Evolutionary conservation across 1,140 invertebrate genomes (phyloP).

Genomic region (Conopomorpha cramerella): DNA sequence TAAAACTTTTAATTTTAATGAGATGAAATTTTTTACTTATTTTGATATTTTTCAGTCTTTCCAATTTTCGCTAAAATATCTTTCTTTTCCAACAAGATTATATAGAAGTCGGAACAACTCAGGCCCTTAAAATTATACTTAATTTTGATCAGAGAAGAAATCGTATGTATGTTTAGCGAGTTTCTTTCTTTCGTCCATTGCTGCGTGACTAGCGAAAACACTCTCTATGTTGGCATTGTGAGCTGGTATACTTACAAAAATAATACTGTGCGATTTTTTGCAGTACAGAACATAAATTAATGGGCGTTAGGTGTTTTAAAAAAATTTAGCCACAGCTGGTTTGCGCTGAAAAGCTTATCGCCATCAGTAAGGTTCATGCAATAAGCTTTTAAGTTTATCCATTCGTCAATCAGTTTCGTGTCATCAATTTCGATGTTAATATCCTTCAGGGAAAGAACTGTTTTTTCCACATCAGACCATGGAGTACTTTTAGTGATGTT

Average conservation of each 20-base stretch:
- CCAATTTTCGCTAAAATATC: too few relatives aligned
- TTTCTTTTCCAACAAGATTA: constrained; percentile 1
- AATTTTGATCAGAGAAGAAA: constrained; percentile 7
- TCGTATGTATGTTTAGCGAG: background rate
- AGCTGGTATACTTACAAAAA: constrained; percentile 5
- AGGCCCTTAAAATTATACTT: constrained; percentile 7
- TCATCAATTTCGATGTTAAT: constrained; percentile 6
- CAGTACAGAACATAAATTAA: constrained; percentile 5
- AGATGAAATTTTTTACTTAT: too few relatives aligned
- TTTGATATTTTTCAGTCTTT: too few relatives aligned
- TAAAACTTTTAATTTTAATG: too few relatives aligned
- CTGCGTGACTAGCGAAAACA: constrained; percentile 7
- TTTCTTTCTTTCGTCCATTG: constrained; percentile 8
- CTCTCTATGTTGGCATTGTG: constrained; percentile 5
- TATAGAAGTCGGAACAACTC: constrained; percentile 7
- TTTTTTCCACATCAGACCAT: background rate
- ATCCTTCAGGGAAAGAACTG: constrained; percentile 1
- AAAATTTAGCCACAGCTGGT: background rate
- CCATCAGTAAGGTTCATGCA: constrained; percentile 4
- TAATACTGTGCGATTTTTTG: constrained; percentile 7
- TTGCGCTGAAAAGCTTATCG: constrained; percentile 3
- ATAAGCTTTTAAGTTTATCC: constrained; percentile 7
- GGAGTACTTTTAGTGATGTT: background rate
- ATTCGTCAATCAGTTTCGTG: constrained; percentile 5
- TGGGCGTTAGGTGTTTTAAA: constrained; percentile 2